A percentile compares a stretch with the other conserved stretches of the same genome.
Conservation (phyloP, 1,140 invertebrate species). For the Maconellicoccus hirsutus region DNA sequence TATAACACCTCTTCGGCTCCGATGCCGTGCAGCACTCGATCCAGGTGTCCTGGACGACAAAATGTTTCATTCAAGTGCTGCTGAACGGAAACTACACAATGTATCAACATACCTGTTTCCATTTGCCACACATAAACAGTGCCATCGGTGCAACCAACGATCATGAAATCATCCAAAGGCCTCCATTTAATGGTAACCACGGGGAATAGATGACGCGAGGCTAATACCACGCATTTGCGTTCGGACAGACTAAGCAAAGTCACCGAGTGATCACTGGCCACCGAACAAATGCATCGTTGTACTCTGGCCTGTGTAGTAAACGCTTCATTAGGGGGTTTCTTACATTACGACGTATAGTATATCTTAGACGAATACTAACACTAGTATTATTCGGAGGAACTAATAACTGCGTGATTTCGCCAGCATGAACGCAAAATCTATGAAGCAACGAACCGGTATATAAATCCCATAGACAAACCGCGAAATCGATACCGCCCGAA, state of each 20-base stretch:
- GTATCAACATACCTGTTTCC: slow-evolving; percentile 70
- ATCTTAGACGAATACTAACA: too few relatives aligned
- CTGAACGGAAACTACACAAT: too few relatives aligned
- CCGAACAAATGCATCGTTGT: slow-evolving; percentile 89
- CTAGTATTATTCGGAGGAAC: slow-evolving; percentile 87
- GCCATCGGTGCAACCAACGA: slow-evolving; percentile 94
- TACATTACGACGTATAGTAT: slow-evolving; percentile 25
- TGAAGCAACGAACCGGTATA: slow-evolving; percentile 80
- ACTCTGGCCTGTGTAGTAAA: slow-evolving; percentile 66
- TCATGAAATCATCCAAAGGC: slow-evolving; percentile 94
- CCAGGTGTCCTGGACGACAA: slow-evolving; percentile 79
- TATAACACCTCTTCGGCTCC: slow-evolving; percentile 90
- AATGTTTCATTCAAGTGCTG: too few relatives aligned
- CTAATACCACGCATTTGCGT: slow-evolving; percentile 86
- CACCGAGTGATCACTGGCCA: slow-evolving; percentile 95
- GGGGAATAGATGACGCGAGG: slow-evolving; percentile 91
- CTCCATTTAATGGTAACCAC: slow-evolving; percentile 94
- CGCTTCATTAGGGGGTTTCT: too few relatives aligned
- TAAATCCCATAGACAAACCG: slow-evolving; percentile 94
- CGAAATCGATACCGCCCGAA: slow-evolving; percentile 94
- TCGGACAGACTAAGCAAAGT: slow-evolving; percentile 86
- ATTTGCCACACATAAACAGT: slow-evolving; percentile 99
- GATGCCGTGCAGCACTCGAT: slow-evolving; percentile 86
- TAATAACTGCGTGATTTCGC: slow-evolving; percentile 78
- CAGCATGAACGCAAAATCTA: slow-evolving; percentile 92